These are phyloP conservation scores for Eremobia ochroleuca DNA, from an alignment of 2,888 invertebrate species.

Conservation along the genomic window DNA sequence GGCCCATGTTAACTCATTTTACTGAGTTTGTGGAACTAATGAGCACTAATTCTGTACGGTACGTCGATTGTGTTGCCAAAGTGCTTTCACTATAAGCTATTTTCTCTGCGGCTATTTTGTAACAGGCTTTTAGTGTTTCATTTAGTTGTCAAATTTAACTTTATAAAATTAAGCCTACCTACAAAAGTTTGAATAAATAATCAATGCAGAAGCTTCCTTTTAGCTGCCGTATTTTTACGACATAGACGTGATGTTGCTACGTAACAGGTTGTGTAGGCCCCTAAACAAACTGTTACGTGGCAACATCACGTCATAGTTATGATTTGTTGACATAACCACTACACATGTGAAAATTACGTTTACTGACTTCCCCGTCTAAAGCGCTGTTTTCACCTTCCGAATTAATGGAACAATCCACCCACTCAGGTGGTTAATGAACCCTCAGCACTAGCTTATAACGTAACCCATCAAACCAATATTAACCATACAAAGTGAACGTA, in stretches of 20 bases:
- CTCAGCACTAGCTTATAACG: slow-evolving; percentile 1
- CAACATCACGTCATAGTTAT: no score
- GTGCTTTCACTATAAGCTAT: not conserved
- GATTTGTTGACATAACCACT: not conserved
- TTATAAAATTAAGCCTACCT: not conserved
- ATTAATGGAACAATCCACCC: not conserved
- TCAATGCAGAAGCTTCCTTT: not conserved
- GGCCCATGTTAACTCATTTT: no score
- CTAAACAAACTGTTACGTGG: no score
- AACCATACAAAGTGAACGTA: slow-evolving; percentile 24
- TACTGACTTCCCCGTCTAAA: not conserved
- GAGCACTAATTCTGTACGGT: not conserved
- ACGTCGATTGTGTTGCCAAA: not conserved
- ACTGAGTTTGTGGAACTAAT: not conserved
- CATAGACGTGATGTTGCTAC: not conserved
- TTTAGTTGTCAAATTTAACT: not conserved
- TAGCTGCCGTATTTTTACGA: not conserved
- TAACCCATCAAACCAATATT: slow-evolving; percentile 36
- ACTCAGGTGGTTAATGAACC: slow-evolving; percentile 7
- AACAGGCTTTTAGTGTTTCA: no score
- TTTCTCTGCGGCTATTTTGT: not conserved
- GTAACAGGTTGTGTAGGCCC: not conserved
- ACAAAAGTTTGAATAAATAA: not conserved
- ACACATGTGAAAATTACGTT: not conserved
- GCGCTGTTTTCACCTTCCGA: not conserved